Percentiles rank a stretch among this genome's conserved stretches.
Evolutionary conservation across 2,113 vertebrate species (phyloP).

Genomic region (Phylloscopus trochiloides): DNA sequence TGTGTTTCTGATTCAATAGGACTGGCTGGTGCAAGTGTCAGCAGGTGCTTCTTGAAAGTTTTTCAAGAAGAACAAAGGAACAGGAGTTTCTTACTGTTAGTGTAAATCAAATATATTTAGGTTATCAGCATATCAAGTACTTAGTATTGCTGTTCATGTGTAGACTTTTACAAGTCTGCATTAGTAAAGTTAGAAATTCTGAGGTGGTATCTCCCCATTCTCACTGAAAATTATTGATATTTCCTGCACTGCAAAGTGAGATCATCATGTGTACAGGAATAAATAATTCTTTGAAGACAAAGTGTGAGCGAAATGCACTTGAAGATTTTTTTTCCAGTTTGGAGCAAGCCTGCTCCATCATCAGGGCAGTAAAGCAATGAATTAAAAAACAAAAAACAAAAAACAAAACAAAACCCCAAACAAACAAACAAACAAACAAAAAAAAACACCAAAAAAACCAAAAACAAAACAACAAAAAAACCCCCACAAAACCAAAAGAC

Average conservation of each 20-base stretch:
- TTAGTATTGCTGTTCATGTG: background rate
- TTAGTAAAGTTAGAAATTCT: background rate
- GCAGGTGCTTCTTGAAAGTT: background rate
- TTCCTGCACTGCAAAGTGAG: background rate
- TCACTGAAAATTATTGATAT: background rate
- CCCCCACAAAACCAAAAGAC: too few species aligned
- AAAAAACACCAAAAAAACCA: too few species aligned
- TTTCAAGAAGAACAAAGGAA: background rate
- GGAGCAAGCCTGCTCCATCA: background rate
- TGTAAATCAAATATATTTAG: background rate
- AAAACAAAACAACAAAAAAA: too few species aligned
- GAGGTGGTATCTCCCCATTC: background rate
- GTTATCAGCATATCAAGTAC: background rate
- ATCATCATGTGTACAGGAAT: background rate
- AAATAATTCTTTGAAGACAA: background rate
- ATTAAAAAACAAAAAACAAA: background rate
- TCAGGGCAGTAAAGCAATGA: background rate
- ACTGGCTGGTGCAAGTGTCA: background rate
- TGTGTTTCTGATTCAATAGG: background rate
- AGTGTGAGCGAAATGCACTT: background rate
- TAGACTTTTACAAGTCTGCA: background rate
- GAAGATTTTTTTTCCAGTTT: background rate
- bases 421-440: too few species aligned
- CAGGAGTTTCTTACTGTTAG: background rate
- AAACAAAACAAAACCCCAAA: too few species aligned